Evolutionary conservation across 2,888 invertebrate species (phyloP).

Genomic region (Tinea pellionella): DNA sequence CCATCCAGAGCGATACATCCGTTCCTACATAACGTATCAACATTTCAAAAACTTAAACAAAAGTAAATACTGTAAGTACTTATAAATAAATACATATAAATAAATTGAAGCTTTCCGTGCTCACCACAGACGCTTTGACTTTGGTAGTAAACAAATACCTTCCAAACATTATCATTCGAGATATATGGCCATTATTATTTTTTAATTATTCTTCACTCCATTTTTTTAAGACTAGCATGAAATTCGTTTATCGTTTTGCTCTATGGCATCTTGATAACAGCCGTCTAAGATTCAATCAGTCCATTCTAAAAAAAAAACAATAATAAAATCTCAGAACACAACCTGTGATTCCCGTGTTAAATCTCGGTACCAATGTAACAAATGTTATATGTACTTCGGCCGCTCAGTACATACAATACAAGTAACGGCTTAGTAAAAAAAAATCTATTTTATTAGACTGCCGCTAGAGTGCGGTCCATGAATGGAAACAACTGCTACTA

Average conservation of each 20-base stretch:
- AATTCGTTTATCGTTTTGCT: slow-evolving; percentile 45
- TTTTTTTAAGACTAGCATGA: slow-evolving; percentile 62
- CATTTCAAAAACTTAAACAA: neutral
- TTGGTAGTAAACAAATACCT: slow-evolving; percentile 45
- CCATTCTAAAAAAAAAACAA: slow-evolving; percentile 17
- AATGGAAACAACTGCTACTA: too few relatives aligned
- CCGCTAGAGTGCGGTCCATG: too few relatives aligned
- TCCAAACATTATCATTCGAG: neutral
- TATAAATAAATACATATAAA: too few relatives aligned
- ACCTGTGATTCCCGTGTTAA: too few relatives aligned
- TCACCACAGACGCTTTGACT: slow-evolving; percentile 24
- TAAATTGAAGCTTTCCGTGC: slow-evolving; percentile 16
- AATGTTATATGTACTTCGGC: too few relatives aligned
- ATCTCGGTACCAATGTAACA: too few relatives aligned
- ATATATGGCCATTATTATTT: slow-evolving; percentile 54
- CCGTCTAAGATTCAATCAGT: slow-evolving; percentile 13
- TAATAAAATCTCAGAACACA: too few relatives aligned
- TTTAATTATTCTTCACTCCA: slow-evolving; percentile 32
- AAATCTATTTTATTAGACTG: too few relatives aligned
- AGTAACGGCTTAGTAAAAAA: too few relatives aligned
- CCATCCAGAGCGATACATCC: too few relatives aligned
- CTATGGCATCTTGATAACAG: slow-evolving; percentile 17
- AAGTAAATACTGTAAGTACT: slow-evolving; percentile 68
- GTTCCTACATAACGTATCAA: too few relatives aligned
- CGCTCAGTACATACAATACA: too few relatives aligned